Evolutionary conservation across 2,797 vertebrate genomes (phyloP).

Genomic region (Lagorchestes hirsutus): DNA sequence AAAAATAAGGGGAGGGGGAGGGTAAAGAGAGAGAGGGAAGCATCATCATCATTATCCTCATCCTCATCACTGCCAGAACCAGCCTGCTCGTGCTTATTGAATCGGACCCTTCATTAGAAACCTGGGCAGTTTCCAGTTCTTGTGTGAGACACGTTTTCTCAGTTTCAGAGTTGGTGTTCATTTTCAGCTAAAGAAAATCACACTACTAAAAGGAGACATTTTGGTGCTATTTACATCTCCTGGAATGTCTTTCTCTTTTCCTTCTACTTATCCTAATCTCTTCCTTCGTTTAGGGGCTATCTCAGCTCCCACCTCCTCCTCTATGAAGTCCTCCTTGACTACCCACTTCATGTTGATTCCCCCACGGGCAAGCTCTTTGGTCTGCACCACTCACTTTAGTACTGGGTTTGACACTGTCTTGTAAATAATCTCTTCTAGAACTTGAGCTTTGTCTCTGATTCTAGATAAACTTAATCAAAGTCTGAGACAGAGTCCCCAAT

Average conservation of each 20-base stretch:
- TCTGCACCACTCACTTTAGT: background rate
- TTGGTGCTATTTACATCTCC: background rate
- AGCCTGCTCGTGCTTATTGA: background rate
- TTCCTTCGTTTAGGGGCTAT: background rate
- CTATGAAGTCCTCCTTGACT: background rate
- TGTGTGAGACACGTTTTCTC: background rate
- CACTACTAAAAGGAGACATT: rapidly evolving
- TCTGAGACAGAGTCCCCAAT: background rate
- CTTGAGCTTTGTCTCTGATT: background rate
- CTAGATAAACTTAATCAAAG: background rate
- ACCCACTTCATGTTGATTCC: background rate
- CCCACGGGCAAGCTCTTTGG: background rate
- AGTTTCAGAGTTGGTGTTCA: background rate
- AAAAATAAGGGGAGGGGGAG: background rate
- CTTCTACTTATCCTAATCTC: background rate
- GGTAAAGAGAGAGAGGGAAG: background rate
- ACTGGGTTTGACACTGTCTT: too few relatives aligned
- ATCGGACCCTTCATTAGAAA: background rate
- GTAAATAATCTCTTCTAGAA: background rate
- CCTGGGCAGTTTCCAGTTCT: background rate
- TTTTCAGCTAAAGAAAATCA: background rate
- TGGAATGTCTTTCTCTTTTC: background rate
- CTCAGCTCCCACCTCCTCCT: background rate
- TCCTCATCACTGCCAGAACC: background rate
- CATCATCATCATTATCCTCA: rapidly evolving